These are phyloP conservation scores for Dryococelus australis DNA, from an alignment of 2,888 invertebrate species.

Conservation along the genomic window DNA sequence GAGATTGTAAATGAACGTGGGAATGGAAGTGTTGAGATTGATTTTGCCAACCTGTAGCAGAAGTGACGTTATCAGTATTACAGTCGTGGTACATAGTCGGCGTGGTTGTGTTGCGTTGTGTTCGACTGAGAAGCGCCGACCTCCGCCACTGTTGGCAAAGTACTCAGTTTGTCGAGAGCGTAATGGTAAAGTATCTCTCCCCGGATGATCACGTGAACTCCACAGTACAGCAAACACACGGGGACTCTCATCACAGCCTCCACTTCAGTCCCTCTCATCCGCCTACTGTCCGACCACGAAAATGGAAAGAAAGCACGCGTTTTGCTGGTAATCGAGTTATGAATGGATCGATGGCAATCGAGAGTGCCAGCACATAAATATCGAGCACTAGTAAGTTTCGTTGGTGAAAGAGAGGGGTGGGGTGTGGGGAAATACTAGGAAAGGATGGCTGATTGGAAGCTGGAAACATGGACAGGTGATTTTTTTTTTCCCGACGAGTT, in stretches of 20 bases:
- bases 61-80: too few species aligned
- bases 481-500: neutral
- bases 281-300: neutral
- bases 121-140: too few species aligned
- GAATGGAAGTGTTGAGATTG: too few species aligned
- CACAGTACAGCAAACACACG: neutral
- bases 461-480: neutral
- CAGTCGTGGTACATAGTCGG: too few species aligned
- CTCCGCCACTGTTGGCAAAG: too few species aligned
- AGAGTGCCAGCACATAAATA: neutral
- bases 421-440: neutral
- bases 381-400: neutral
- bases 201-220: too few species aligned
- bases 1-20: too few species aligned
- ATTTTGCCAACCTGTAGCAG: too few species aligned
- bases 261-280: neutral
- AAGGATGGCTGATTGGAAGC: neutral
- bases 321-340: slow-evolving; percentile 8
- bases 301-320: slow-evolving; percentile 16
- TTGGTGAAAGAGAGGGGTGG: too few species aligned
- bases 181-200: too few species aligned
- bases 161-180: too few species aligned
- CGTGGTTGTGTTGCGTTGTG: too few species aligned
- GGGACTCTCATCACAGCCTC: neutral
- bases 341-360: neutral